phyloP scores from a whole-genome alignment of 2,797 vertebrate species.

The Chiloscyllium punctatum region DNA sequence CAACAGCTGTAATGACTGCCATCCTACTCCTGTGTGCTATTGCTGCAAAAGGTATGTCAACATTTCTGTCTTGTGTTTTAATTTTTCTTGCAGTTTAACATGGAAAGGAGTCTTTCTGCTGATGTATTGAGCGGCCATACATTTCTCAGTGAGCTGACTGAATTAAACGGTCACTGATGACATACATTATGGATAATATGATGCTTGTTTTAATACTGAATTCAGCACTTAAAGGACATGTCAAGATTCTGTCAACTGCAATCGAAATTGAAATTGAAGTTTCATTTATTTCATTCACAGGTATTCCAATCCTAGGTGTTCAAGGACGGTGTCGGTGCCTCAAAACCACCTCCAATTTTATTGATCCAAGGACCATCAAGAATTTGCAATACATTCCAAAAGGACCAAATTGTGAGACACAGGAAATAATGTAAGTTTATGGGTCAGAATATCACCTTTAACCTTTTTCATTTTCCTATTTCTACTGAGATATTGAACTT shows the following conservation, averaged over 20 bases:
- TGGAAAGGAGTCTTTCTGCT: too few species aligned
- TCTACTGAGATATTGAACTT: not conserved
- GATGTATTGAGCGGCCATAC: not conserved
- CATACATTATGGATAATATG: not conserved
- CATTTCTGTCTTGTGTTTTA: too few species aligned
- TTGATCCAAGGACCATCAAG: not conserved
- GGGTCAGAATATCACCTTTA: not conserved
- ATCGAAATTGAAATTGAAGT: not conserved
- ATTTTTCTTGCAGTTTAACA: too few species aligned
- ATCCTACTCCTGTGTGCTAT: too few species aligned
- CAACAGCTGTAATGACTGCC: too few species aligned
- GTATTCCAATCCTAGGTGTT: not conserved
- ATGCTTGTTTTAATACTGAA: not conserved
- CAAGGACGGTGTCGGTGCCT: not conserved
- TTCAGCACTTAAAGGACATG: not conserved
- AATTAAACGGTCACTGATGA: not conserved
- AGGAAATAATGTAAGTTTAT: slow-evolving; percentile 1
- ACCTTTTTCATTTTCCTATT: not conserved
- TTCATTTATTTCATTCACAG: not conserved
- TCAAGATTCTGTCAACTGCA: not conserved
- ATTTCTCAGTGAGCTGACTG: not conserved
- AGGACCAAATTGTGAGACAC: not conserved
- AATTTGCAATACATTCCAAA: not conserved
- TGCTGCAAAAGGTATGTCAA: too few species aligned
- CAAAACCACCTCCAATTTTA: not conserved